Conservation (phyloP, 1,140 invertebrate species). For the Diuraphis noxia region DNA sequence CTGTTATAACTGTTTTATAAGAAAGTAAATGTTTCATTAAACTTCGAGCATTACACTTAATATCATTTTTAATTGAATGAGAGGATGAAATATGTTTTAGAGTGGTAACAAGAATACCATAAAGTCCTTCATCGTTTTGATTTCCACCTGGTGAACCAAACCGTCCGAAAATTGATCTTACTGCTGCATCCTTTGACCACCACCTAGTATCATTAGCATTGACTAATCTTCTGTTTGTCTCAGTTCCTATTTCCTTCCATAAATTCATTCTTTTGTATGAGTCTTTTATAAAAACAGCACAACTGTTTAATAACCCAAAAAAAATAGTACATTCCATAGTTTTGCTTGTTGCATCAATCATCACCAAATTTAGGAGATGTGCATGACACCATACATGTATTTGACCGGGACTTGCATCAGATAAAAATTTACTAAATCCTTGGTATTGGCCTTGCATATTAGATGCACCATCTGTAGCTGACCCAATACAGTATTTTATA, state of each 20-base stretch:
- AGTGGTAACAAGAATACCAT: too few species aligned
- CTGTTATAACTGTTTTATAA: neutral
- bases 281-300: constrained; percentile 12
- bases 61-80: neutral
- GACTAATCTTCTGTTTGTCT: too few species aligned
- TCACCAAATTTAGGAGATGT: constrained; percentile 26
- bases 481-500: constrained; percentile 54
- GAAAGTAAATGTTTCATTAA: neutral
- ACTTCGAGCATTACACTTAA: too few species aligned
- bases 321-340: neutral
- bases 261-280: constrained; percentile 21
- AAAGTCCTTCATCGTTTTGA: too few species aligned
- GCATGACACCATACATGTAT: constrained; percentile 39
- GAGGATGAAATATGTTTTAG: neutral
- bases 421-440: constrained; percentile 53
- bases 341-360: neutral
- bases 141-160: too few species aligned
- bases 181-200: neutral
- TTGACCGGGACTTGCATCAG: constrained; percentile 25
- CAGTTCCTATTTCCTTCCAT: neutral
- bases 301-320: neutral
- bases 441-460: constrained; percentile 56
- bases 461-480: constrained; percentile 56
- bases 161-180: too few species aligned
- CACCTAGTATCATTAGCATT: neutral